phyloP scores from a whole-genome alignment of 2,113 vertebrate genomes.

The Riparia riparia region DNA sequence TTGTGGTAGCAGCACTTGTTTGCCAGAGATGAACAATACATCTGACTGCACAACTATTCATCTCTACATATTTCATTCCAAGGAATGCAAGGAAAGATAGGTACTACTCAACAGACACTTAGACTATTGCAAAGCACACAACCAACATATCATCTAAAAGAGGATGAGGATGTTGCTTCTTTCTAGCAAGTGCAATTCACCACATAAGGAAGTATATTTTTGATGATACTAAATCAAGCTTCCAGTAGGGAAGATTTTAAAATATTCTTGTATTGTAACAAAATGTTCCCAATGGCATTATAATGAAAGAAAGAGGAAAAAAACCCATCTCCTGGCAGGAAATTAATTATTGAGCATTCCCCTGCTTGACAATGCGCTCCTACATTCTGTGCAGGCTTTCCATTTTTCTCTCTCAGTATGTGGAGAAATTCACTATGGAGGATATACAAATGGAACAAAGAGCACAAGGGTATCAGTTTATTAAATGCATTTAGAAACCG shows the following conservation, averaged over 20 bases:
- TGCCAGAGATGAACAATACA: background rate
- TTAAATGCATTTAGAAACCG: background rate
- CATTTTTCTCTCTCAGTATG: conserved; percentile 24
- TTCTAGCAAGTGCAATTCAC: background rate
- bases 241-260: conserved; percentile 34
- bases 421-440: conserved; percentile 43
- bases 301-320: conserved; percentile 17
- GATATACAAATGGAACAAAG: conserved; percentile 56
- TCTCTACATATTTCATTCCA: background rate
- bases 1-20: background rate
- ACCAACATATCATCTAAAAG: background rate
- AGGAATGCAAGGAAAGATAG: background rate
- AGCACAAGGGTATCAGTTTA: conserved; percentile 29
- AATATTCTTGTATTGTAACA: conserved; percentile 51
- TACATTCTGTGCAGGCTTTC: conserved; percentile 11
- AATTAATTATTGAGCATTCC: conserved; percentile 58
- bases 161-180: background rate
- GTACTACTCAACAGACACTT: background rate
- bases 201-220: background rate
- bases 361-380: background rate
- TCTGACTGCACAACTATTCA: background rate
- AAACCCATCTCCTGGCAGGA: background rate
- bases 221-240: conserved; percentile 30
- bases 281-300: conserved; percentile 47
- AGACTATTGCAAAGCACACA: background rate